Conservation (phyloP, 2,113 vertebrate species). For the Leucosticte australis region DNA sequence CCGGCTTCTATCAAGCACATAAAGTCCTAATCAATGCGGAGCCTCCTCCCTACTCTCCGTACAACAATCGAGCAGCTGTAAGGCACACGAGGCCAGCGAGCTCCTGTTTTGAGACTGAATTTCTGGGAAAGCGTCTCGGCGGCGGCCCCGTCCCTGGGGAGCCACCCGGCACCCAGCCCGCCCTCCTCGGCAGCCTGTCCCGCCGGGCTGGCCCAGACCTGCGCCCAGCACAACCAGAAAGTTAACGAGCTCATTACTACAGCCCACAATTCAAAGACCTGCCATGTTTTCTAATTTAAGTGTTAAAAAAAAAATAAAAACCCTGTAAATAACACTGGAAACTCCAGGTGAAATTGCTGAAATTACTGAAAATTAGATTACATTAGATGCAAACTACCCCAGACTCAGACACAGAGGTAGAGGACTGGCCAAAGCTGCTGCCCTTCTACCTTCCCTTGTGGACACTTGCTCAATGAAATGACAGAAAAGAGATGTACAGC, state of each 20-base stretch:
- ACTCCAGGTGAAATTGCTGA: neutral
- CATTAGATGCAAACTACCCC: neutral
- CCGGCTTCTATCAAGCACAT: neutral
- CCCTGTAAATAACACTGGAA: neutral
- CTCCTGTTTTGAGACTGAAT: neutral
- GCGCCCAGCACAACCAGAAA: neutral
- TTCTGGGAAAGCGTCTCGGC: neutral
- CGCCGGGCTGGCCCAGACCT: neutral
- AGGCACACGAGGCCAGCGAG: neutral
- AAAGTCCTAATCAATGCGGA: neutral
- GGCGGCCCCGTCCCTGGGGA: fast-evolving
- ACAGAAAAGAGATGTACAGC: neutral
- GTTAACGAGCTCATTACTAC: neutral
- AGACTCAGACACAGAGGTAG: neutral
- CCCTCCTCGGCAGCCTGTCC: neutral
- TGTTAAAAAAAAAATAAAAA: neutral
- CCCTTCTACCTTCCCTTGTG: neutral
- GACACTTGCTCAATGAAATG: neutral
- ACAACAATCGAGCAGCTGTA: neutral
- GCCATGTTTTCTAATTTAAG: neutral
- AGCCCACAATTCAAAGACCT: neutral
- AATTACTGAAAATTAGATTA: neutral
- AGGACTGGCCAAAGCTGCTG: neutral
- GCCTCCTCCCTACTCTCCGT: neutral
- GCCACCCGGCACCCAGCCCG: neutral